These are phyloP conservation scores for Eurytoma californica DNA, from an alignment of 2,888 invertebrate species.

Conservation along the genomic window DNA sequence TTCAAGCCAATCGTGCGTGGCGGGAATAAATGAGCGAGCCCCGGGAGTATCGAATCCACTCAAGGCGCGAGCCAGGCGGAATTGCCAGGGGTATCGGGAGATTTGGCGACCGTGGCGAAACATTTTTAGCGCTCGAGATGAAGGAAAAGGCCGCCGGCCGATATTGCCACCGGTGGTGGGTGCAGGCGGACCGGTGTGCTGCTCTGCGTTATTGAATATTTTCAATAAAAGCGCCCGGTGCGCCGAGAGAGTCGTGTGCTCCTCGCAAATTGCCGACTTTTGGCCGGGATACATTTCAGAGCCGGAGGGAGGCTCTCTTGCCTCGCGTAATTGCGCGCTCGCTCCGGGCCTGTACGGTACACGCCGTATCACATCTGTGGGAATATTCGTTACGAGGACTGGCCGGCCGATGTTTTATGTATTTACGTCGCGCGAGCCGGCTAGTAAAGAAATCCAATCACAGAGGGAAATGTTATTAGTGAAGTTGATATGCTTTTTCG, in stretches of 20 bases:
- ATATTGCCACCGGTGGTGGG: conserved; percentile 34
- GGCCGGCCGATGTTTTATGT: conserved; percentile 36
- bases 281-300: conserved; percentile 45
- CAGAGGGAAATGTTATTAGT: conserved; percentile 27
- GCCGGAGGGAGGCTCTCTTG: conserved; percentile 12
- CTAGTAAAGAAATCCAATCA: conserved; percentile 49
- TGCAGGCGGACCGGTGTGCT: background rate
- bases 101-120: conserved; percentile 42
- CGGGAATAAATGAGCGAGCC: conserved; percentile 52
- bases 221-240: conserved; percentile 44
- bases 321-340: conserved; percentile 41
- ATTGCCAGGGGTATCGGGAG: conserved; percentile 10
- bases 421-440: conserved; percentile 10
- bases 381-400: conserved; percentile 10
- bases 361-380: background rate
- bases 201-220: conserved; percentile 47
- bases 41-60: conserved; percentile 64
- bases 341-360: background rate
- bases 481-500: background rate
- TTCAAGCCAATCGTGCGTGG: conserved; percentile 50
- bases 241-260: conserved; percentile 8
- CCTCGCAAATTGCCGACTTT: conserved; percentile 52
- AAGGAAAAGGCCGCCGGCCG: conserved; percentile 35
- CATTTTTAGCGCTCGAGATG: conserved; percentile 29
- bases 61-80: conserved; percentile 59